phyloP scores from a whole-genome alignment of 1,140 invertebrate genomes.

The Rhopalosiphum padi region DNA sequence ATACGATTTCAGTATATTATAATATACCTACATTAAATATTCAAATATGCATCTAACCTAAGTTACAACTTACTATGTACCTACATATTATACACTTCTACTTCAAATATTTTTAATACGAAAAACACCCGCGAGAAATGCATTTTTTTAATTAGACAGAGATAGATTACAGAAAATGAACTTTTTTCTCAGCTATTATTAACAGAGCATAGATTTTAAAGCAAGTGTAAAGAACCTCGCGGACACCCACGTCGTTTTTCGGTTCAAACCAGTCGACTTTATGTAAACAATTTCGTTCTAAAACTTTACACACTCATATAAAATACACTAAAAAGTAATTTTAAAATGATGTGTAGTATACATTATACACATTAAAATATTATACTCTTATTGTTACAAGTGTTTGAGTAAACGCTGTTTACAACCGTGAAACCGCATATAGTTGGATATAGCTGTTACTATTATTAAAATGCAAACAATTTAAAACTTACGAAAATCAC shows the following conservation, averaged over 20 bases:
- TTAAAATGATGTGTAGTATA: background rate
- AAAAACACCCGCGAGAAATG: background rate
- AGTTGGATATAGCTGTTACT: background rate
- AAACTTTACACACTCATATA: background rate
- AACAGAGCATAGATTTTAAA: background rate
- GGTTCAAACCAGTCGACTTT: constrained; percentile 10
- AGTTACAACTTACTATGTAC: background rate
- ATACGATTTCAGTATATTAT: background rate
- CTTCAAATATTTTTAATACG: background rate
- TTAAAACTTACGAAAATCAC: background rate
- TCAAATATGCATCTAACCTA: background rate
- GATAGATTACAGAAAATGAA: background rate
- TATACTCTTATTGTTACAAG: constrained; percentile 32
- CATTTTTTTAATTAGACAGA: background rate
- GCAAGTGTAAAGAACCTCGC: background rate
- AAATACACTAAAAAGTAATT: constrained; percentile 35
- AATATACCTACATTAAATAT: background rate
- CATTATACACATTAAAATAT: background rate
- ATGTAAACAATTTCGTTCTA: constrained; percentile 41
- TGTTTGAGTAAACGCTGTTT: constrained; percentile 24
- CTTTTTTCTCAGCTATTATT: constrained; percentile 23
- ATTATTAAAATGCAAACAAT: constrained; percentile 12
- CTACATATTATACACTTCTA: background rate
- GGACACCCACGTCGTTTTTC: constrained; percentile 47
- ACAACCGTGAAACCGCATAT: background rate